Evolutionary conservation across 2,797 vertebrate species (phyloP).

Genomic region (Strix occidentalis): DNA sequence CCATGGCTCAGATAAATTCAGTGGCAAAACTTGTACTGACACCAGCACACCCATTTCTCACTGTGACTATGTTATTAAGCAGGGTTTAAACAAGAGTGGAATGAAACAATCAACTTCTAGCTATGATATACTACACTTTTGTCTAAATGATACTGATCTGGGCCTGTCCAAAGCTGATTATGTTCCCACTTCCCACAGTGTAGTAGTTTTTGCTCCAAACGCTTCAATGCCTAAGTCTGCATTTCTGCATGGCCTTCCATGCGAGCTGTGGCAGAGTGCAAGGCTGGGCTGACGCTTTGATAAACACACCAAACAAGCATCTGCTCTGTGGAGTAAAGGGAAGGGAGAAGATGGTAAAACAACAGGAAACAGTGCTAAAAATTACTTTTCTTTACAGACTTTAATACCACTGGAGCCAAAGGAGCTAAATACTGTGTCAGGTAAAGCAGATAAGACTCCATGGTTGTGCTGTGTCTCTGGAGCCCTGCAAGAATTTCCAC

Average conservation of each 20-base stretch:
- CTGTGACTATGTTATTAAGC: background rate
- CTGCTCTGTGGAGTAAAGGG: background rate
- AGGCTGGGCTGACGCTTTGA: background rate
- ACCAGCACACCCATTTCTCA: background rate
- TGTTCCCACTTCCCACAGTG: background rate
- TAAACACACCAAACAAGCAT: accelerated
- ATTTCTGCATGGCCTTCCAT: accelerated
- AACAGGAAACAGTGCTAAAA: background rate
- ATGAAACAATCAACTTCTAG: background rate
- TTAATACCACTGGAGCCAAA: background rate
- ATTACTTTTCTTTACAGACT: background rate
- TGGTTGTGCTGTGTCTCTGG: background rate
- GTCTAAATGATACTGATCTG: background rate
- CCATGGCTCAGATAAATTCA: background rate
- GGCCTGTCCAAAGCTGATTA: background rate
- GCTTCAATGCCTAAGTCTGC: background rate
- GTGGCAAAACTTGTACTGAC: background rate
- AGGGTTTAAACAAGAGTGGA: background rate
- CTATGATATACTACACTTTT: background rate
- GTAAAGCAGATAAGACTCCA: background rate
- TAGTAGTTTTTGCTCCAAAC: background rate
- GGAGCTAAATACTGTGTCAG: background rate
- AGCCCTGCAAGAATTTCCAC: background rate
- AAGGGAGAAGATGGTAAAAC: background rate
- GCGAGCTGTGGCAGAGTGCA: accelerated